These are phyloP conservation scores for Schizopygopsis malacanthus DNA, from an alignment of 2,797 vertebrate genomes.

Conservation along the genomic window DNA sequence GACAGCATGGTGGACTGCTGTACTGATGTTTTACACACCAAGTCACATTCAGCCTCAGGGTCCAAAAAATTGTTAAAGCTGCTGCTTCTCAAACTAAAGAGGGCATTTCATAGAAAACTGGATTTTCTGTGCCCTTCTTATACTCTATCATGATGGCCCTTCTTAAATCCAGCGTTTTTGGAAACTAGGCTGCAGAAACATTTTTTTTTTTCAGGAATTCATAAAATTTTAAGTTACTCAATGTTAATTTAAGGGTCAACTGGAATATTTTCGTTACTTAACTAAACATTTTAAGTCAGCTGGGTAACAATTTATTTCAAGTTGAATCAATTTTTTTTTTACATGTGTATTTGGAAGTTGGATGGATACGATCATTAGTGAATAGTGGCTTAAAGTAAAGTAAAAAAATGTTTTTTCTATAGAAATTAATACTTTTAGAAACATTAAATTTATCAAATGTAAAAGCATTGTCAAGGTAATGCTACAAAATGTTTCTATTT, in stretches of 20 bases:
- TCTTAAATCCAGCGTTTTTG: not conserved
- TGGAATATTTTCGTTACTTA: no score
- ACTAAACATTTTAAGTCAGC: no score
- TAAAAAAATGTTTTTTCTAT: no score
- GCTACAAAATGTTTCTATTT: not conserved
- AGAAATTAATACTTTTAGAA: not conserved
- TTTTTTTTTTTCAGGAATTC: not conserved
- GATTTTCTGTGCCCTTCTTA: no score
- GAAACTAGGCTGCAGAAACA: not conserved
- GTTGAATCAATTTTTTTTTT: no score
- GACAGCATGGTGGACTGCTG: slow-evolving; percentile 25
- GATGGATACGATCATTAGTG: not conserved
- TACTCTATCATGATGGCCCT: not conserved
- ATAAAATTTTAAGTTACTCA: no score
- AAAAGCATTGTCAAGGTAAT: not conserved
- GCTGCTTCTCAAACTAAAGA: not conserved
- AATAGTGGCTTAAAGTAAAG: no score
- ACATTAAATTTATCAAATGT: not conserved
- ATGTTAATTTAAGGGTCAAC: no score
- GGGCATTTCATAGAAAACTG: not conserved
- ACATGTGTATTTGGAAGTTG: not conserved
- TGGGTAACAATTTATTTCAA: no score
- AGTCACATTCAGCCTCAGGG: not conserved
- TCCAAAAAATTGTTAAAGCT: not conserved
- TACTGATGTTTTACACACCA: slow-evolving; percentile 19